Conservation (phyloP, 2,888 invertebrate species). For the Ophonus ardosiacus region DNA sequence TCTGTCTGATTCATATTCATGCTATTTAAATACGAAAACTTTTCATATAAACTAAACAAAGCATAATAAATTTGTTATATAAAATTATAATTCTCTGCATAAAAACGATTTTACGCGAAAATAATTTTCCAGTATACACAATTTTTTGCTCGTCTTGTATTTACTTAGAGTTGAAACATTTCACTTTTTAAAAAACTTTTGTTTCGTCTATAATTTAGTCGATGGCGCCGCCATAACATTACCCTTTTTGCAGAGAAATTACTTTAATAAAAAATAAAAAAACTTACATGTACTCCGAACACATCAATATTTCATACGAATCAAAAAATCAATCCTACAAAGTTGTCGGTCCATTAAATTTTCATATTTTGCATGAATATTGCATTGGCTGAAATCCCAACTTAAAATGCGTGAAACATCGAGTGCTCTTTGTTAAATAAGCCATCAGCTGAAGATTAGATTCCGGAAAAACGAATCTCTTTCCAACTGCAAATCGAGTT, state of each 20-base stretch:
- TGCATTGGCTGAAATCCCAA: constrained; percentile 15
- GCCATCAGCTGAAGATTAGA: constrained; percentile 56
- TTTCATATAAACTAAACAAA: background rate
- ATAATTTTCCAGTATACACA: background rate
- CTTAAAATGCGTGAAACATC: constrained; percentile 42
- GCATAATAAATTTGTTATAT: background rate
- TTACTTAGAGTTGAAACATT: background rate
- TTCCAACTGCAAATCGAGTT: constrained; percentile 51
- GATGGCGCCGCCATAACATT: constrained; percentile 19
- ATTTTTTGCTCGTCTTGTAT: background rate
- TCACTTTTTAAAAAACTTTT: constrained; percentile 3
- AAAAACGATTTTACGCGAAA: background rate
- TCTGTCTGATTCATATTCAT: background rate
- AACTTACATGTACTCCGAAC: constrained; percentile 10
- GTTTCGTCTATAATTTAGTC: constrained; percentile 17
- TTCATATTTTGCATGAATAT: constrained; percentile 40
- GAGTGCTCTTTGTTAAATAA: constrained; percentile 53
- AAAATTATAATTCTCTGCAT: background rate
- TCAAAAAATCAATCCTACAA: background rate
- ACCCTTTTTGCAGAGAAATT: constrained; percentile 14
- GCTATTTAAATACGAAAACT: background rate
- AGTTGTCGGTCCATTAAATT: constrained; percentile 14
- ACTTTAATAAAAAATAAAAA: constrained; percentile 27
- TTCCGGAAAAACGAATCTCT: constrained; percentile 22
- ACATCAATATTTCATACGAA: constrained; percentile 22